Conservation (phyloP, 1,140 invertebrate genomes). For the Lepidurus couesii region DNA sequence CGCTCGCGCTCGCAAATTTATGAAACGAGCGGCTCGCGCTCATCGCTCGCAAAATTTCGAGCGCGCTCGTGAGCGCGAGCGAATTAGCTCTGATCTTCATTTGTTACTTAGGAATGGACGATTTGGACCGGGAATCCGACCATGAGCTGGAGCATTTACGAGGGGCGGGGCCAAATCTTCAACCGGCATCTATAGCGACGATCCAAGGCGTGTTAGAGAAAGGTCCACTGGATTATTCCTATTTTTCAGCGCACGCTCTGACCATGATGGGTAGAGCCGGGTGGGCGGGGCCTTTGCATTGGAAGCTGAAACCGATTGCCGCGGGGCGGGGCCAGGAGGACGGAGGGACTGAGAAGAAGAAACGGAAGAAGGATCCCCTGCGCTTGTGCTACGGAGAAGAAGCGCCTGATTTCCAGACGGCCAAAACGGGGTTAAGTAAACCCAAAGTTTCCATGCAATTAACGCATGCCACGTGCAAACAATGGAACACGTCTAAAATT, state of each 20-base stretch:
- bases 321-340: background rate
- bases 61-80: too few relatives aligned
- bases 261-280: constrained; percentile 46
- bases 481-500: constrained; percentile 45
- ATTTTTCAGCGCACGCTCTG: constrained; percentile 51
- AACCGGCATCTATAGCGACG: background rate
- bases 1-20: too few relatives aligned
- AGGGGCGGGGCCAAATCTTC: background rate
- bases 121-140: constrained; percentile 36
- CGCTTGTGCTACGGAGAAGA: constrained; percentile 42
- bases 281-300: constrained; percentile 70
- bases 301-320: constrained; percentile 51
- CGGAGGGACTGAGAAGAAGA: constrained; percentile 34
- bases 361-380: constrained; percentile 42
- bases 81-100: too few relatives aligned
- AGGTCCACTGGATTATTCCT: constrained; percentile 59
- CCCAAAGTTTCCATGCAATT: constrained; percentile 43
- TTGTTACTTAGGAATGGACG: constrained; percentile 36
- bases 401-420: constrained; percentile 41
- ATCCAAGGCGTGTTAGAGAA: constrained; percentile 38
- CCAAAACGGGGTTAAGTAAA: constrained; percentile 41
- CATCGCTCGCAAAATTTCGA: too few relatives aligned
- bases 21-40: too few relatives aligned
- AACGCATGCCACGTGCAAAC: constrained; percentile 44
- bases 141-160: constrained; percentile 24